Percentiles rank a stretch among this genome's conserved stretches.
Conservation (phyloP, 2,113 vertebrate genomes). For the human (Homo sapiens) region GRCh38 chrX:46420501-46421000, state of each 20-base stretch:
- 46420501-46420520: neutral
- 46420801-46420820: neutral
- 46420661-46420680: neutral
- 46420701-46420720: neutral
- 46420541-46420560: neutral
- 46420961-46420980: neutral
- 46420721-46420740: neutral
- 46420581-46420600: neutral
- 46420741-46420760: neutral
- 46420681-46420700: neutral
- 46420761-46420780: neutral
- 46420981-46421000: neutral
- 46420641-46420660: neutral
- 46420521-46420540: neutral
- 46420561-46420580: neutral
- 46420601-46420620: neutral
- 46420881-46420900: neutral
- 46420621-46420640: neutral
- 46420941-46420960: neutral
- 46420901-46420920: neutral
- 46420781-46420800: neutral
- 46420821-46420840: neutral
- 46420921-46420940: neutral
- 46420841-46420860: neutral
- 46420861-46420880: neutral